Evolutionary conservation across 2,113 vertebrate genomes (phyloP).

Genomic region (Silurus asotus): DNA sequence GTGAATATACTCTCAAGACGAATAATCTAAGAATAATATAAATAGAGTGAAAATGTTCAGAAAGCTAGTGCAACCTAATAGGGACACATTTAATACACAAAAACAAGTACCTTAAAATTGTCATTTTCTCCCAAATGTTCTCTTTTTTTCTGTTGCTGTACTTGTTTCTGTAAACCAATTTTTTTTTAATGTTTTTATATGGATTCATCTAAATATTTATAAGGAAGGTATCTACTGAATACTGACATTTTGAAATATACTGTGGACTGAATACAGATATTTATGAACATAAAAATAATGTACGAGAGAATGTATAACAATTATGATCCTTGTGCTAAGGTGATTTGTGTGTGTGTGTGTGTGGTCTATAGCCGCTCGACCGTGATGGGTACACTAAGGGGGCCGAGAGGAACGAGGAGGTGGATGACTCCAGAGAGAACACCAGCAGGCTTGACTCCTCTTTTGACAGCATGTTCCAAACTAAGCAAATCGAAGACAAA

Average conservation of each 20-base stretch:
- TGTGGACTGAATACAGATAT: not conserved
- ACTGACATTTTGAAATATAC: not conserved
- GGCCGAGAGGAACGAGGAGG: not conserved
- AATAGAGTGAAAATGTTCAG: not conserved
- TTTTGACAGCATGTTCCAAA: not conserved
- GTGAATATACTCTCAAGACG: not conserved
- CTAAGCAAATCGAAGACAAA: not conserved
- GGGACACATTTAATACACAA: not conserved
- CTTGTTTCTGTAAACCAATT: too few species aligned
- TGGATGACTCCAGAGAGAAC: not conserved
- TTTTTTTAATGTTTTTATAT: too few species aligned
- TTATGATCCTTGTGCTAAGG: not conserved
- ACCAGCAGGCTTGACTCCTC: not conserved
- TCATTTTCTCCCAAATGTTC: not conserved
- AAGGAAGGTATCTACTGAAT: not conserved
- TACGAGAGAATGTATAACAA: not conserved
- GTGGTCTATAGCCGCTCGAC: slow-evolving; percentile 55
- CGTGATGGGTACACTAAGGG: not conserved
- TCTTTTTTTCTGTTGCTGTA: not conserved
- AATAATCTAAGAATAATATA: not conserved
- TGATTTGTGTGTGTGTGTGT: not conserved
- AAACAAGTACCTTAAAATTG: not conserved
- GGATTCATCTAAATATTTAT: not conserved
- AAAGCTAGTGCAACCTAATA: too few species aligned
- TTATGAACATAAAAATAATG: not conserved